phyloP scores from a whole-genome alignment of 2,888 invertebrate genomes.

The Monoplex corrugatus region DNA sequence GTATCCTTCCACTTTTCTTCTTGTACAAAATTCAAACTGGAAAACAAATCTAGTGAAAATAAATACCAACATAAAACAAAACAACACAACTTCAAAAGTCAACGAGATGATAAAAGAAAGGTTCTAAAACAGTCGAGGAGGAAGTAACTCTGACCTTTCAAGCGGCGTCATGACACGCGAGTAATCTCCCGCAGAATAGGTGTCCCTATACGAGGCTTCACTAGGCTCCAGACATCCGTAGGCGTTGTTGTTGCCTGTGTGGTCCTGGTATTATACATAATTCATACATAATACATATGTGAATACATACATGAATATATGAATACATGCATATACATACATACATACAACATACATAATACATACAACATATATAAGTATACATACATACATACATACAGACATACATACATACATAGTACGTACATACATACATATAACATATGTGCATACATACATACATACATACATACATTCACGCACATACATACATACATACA shows the following conservation, averaged over 20 bases:
- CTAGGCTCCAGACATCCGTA: slow-evolving; percentile 54
- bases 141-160: slow-evolving; percentile 37
- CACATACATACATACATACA: too few relatives aligned
- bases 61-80: not conserved
- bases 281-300: too few relatives aligned
- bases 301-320: not conserved
- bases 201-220: slow-evolving; percentile 48
- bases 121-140: too few relatives aligned
- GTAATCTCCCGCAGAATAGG: slow-evolving; percentile 51
- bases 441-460: too few relatives aligned
- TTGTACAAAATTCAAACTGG: not conserved
- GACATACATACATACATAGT: too few relatives aligned
- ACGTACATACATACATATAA: too few relatives aligned
- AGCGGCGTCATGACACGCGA: slow-evolving; percentile 50
- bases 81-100: not conserved
- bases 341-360: not conserved
- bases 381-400: not conserved
- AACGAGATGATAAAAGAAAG: too few relatives aligned
- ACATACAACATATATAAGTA: too few relatives aligned
- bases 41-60: too few relatives aligned
- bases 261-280: slow-evolving; percentile 38
- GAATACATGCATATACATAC: not conserved
- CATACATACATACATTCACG: too few relatives aligned
- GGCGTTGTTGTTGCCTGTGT: slow-evolving; percentile 57
- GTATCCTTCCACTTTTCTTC: not conserved